Base-by-base conservation (phyloP, 2,888 invertebrate genomes). In the Pristionchus arcanus region DNA sequence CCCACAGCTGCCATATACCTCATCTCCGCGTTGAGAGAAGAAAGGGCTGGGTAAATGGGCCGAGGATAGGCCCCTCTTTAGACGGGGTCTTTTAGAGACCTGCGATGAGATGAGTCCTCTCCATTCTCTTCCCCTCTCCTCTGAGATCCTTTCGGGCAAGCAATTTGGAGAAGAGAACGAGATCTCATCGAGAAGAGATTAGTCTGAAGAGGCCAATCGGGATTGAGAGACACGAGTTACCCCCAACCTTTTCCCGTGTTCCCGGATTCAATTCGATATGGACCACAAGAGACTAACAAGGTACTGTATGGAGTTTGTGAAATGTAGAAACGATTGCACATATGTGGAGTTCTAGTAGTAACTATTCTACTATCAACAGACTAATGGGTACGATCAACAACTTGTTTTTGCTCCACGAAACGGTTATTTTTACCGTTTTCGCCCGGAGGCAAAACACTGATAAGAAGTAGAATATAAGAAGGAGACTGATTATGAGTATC, bases 21-120 rank as follows among this genome's bases (percentile, higher is more conserved):
- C 74, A 74, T 74, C 16, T 34, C 37, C 7, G 9, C 7, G 9
- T 49, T 9, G 42, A 49, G 42, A 21, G 19, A 28, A 53, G 28
- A 15, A 28, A 81, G 28, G 9, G 81, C 81, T n/a, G 15, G n/a
- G 81, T 13, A 81, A 81, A 81, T 81, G 81, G 81, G 81, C 49
- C 81, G 81, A 81, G 42, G 81, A 81, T 81, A 53, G 81, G 49
- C 16, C 81, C n/a, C 81, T 81, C 81, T 81, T 42, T 81, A 42
- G 42, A 4, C 68, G 66, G 31, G 16, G 16, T n/a, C 81, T 49
- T 42, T 81, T 49, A 81, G 81, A 42, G 81, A 81, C 81, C 81
- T 81, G 49, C 15, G 74, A 81, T 81, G 81, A 81, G 81, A 77
- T 77, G 77, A 77, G 77, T 49, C 42, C 59, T 53, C 81, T 81